Evolutionary conservation across 1,140 invertebrate species (phyloP), one percentile per base, ranked within the genome.

Genomic region (Macrotrachela quadricornifera): DNA sequence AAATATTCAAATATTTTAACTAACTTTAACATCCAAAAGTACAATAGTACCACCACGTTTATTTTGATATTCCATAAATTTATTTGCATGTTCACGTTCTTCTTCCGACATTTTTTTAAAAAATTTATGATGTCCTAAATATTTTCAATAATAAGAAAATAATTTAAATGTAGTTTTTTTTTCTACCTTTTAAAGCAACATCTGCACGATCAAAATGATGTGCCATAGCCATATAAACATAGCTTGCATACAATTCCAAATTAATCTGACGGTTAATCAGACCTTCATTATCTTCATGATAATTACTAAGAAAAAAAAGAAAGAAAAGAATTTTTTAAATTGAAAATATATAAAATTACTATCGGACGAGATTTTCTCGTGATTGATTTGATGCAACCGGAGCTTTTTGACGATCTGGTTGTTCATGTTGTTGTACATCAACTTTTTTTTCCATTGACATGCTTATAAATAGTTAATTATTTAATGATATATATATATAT

Each of bases 41-140:
- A 68, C 68, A 21, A 78, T 78, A 15, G 82, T 72, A 57, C 82
- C 75, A 57, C 85, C 85, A 66, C 88, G 77, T 78, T 83, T 84
- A 48, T 85, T 77, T 54, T 91, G 67, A 68, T 92, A 92, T 51
- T 85, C 79, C 45, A 92, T 82, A 37, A 94, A 71, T 64, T 85
- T 85, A 59, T 84, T 79, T 0, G 84, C 86, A 66, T 92, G 88
- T 55, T 83, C 75, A 30, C 84, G 76, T 68, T 94, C 87, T 68
- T 92, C 86, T 37, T 73, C 76, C 1, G 85, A 84, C 42, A 79
- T 76, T 41, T 84, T 76, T 61, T 85, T 79, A 73, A 91, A 88
- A 57, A 85, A 73, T 60, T 91, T 83, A 10, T 82, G 78, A 62
- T 92, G 85, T 16, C 86, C 87, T 15, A 82, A 83, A 30, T 30